Evolutionary conservation across 1,140 invertebrate species (phyloP).

Genomic region (Lasaia peninsularis): DNA sequence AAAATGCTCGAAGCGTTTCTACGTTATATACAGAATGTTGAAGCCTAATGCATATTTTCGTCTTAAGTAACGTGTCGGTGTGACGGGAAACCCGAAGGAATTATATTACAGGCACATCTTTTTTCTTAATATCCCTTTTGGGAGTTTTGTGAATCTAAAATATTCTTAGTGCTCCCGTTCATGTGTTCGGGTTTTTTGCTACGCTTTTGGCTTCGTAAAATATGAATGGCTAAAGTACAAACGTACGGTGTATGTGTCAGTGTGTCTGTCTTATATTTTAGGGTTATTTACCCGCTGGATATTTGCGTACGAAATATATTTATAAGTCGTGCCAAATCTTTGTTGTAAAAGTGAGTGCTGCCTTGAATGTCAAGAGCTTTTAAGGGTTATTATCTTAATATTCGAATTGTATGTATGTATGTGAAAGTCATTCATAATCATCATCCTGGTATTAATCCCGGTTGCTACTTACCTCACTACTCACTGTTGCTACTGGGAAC

Average conservation of each 20-base stretch:
- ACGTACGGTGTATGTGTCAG: background rate
- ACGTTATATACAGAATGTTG: too few relatives aligned
- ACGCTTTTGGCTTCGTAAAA: background rate
- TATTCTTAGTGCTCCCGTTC: background rate
- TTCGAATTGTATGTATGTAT: background rate
- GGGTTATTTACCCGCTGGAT: background rate
- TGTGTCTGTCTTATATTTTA: background rate
- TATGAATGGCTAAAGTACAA: background rate
- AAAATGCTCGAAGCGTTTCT: too few relatives aligned
- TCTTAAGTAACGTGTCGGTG: background rate
- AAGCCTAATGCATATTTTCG: too few relatives aligned
- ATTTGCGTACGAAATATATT: background rate
- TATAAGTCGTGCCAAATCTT: background rate
- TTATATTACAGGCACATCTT: conserved; percentile 11
- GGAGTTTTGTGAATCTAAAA: conserved; percentile 12
- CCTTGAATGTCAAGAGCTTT: background rate
- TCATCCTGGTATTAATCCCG: too few relatives aligned
- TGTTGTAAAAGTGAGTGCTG: background rate
- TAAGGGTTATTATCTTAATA: background rate
- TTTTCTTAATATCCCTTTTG: conserved; percentile 11
- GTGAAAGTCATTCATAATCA: too few relatives aligned
- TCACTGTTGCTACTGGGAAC: too few relatives aligned
- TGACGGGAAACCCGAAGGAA: background rate
- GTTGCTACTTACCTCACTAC: too few relatives aligned
- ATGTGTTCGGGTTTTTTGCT: background rate